Percentiles rank a stretch among this genome's conserved stretches.
Conservation (phyloP, 2,113 vertebrate species). For the Pagrus major region DNA sequence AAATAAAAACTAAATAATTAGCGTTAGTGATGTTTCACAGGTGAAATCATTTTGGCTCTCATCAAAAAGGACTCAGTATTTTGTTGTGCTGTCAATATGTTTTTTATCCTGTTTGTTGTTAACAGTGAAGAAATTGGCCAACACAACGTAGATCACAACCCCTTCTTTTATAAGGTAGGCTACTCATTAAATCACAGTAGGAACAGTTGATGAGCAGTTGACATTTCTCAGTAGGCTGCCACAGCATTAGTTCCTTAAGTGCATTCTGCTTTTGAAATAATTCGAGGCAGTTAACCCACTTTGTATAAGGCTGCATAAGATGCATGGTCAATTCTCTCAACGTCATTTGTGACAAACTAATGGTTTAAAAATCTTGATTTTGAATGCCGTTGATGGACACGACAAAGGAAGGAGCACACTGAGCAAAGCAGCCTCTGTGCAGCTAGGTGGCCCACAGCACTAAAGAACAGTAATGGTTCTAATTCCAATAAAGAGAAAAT, state of each 20-base stretch:
- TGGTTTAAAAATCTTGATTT: constrained; percentile 66
- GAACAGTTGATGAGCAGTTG: constrained; percentile 27
- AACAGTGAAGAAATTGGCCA: constrained; percentile 5
- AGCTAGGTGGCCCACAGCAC: constrained; percentile 69
- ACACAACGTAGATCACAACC: constrained; percentile 23
- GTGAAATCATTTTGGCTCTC: background rate
- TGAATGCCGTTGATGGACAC: constrained; percentile 70
- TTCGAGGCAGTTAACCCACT: constrained; percentile 51
- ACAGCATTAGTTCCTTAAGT: constrained; percentile 20
- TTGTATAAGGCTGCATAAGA: constrained; percentile 40
- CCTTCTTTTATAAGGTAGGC: background rate
- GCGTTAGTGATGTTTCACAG: background rate
- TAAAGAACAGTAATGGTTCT: constrained; percentile 78
- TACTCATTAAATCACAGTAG: constrained; percentile 15
- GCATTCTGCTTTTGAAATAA: constrained; percentile 59
- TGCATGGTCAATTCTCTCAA: constrained; percentile 61
- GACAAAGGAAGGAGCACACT: constrained; percentile 64
- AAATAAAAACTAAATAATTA: too few relatives aligned
- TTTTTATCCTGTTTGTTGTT: background rate
- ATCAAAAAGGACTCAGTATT: background rate
- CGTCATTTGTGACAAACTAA: constrained; percentile 74
- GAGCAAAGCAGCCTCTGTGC: constrained; percentile 46
- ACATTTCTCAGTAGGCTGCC: constrained; percentile 35
- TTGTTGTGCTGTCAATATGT: background rate
- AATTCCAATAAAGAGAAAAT: constrained; percentile 84